Percentiles rank a stretch among this genome's conserved stretches.
Evolutionary conservation across 2,888 invertebrate genomes (phyloP).

Genomic region (Synanthedon formicaeformis): DNA sequence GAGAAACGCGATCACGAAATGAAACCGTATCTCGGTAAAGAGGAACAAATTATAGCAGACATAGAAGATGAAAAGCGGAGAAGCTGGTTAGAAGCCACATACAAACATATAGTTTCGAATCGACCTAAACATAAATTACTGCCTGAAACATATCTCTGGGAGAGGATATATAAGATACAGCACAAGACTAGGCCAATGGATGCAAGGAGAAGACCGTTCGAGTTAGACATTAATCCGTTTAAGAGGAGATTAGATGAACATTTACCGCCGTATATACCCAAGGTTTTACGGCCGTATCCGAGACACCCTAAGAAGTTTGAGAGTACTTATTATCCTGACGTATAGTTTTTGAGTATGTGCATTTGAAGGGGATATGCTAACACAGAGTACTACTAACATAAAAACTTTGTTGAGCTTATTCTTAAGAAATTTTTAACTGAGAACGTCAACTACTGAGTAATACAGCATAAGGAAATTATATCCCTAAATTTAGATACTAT

Average conservation of each 20-base stretch:
- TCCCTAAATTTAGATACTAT: too few relatives aligned
- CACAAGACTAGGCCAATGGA: slow-evolving; percentile 78
- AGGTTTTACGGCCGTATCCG: slow-evolving; percentile 72
- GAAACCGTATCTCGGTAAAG: slow-evolving; percentile 78
- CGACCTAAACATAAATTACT: slow-evolving; percentile 71
- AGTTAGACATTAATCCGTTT: slow-evolving; percentile 72
- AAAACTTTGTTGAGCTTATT: too few relatives aligned
- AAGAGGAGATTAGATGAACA: slow-evolving; percentile 77
- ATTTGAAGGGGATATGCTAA: too few relatives aligned
- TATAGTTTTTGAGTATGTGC: slow-evolving; percentile 17
- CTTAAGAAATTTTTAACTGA: too few relatives aligned
- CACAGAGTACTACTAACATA: too few relatives aligned
- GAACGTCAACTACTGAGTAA: too few relatives aligned
- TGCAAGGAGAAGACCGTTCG: slow-evolving; percentile 77
- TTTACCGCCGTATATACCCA: slow-evolving; percentile 77
- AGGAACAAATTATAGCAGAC: slow-evolving; percentile 72
- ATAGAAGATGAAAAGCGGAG: slow-evolving; percentile 77
- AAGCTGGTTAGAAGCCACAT: slow-evolving; percentile 76
- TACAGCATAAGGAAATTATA: too few relatives aligned
- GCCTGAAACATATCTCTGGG: slow-evolving; percentile 85
- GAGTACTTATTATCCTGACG: slow-evolving; percentile 76
- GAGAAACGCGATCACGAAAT: slow-evolving; percentile 72
- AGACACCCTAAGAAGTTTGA: slow-evolving; percentile 73
- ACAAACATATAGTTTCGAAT: slow-evolving; percentile 78
- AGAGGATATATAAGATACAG: slow-evolving; percentile 82